These are phyloP conservation scores for Falco berigora DNA, from an alignment of 2,797 vertebrate genomes.

Conservation along the genomic window DNA sequence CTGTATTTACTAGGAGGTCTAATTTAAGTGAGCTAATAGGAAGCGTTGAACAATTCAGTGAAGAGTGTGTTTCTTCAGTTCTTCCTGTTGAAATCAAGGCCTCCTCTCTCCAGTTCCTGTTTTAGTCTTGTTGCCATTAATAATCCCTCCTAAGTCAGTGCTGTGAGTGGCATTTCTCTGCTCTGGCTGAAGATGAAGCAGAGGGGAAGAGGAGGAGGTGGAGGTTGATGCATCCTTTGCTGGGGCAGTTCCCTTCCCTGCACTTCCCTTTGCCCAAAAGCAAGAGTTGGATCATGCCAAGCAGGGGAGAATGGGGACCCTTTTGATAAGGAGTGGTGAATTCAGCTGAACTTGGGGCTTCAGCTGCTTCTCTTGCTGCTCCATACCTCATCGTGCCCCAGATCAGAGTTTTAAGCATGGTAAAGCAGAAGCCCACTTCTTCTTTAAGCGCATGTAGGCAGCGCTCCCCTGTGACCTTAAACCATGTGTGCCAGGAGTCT, in stretches of 20 bases:
- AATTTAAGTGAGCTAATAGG: constrained; percentile 15
- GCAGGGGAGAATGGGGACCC: neutral
- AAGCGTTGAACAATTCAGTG: constrained; percentile 13
- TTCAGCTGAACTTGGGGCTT: neutral
- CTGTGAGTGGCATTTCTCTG: neutral
- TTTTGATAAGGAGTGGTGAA: neutral
- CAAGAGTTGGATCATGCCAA: neutral
- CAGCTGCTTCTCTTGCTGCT: neutral
- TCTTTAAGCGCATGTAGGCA: neutral
- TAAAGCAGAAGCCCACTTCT: neutral
- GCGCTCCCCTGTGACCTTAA: neutral
- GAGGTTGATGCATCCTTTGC: neutral
- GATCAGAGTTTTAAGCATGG: neutral
- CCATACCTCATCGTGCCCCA: rapidly evolving
- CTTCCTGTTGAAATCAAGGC: constrained; percentile 44
- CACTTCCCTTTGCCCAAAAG: neutral
- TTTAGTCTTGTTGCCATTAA: constrained; percentile 10
- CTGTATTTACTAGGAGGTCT: neutral
- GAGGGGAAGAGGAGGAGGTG: neutral
- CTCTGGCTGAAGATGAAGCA: neutral
- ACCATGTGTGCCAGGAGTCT: neutral
- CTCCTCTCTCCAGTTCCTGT: constrained; percentile 30
- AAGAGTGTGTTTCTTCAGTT: constrained; percentile 13
- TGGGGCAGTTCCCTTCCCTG: neutral
- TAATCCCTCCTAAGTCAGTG: neutral